Evolutionary conservation across 2,113 vertebrate species (phyloP).

Genomic region (Neofelis nebulosa): DNA sequence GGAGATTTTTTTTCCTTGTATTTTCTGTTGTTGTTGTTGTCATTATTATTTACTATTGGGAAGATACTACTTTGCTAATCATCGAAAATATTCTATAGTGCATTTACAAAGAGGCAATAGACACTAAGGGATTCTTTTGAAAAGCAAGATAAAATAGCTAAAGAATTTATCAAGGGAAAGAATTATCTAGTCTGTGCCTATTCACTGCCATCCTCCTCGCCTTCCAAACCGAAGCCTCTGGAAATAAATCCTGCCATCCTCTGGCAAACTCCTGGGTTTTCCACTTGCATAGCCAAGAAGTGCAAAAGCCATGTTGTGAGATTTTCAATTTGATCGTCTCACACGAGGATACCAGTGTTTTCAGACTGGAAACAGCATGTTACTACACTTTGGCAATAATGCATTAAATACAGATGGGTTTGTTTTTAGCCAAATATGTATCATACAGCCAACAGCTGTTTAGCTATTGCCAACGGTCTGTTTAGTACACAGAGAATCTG

Average conservation of each 20-base stretch:
- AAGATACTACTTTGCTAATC: neutral
- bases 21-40: neutral
- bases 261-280: constrained; percentile 46
- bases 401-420: constrained; percentile 82
- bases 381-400: constrained; percentile 80
- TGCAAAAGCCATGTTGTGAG: constrained; percentile 62
- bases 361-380: constrained; percentile 79
- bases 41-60: neutral
- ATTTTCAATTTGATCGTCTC: constrained; percentile 77
- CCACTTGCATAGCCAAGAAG: constrained; percentile 63
- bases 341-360: constrained; percentile 78
- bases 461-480: constrained; percentile 76
- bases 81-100: neutral
- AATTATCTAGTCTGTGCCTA: neutral
- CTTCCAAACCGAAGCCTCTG: constrained; percentile 11
- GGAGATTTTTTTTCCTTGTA: neutral
- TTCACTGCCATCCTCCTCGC: neutral
- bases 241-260: constrained; percentile 33
- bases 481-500: constrained; percentile 74
- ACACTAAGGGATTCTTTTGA: neutral
- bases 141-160: neutral
- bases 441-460: constrained; percentile 80
- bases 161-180: neutral
- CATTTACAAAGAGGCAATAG: neutral
- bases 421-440: constrained; percentile 81